These are phyloP conservation scores for Lathronympha strigana DNA, from an alignment of 2,888 invertebrate genomes.

Conservation along the genomic window DNA sequence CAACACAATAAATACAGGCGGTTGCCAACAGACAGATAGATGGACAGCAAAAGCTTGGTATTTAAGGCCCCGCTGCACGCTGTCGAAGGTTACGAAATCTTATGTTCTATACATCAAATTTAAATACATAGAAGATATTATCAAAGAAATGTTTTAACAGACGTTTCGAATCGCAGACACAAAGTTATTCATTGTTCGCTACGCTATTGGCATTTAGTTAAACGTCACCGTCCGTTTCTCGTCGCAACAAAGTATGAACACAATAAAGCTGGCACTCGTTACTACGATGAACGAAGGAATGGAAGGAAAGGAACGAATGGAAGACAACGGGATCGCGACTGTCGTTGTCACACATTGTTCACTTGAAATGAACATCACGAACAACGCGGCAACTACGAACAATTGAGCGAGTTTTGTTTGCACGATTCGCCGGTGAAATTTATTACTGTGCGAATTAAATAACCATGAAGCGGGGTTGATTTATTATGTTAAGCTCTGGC, in stretches of 20 bases:
- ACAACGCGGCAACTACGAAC: constrained; percentile 39
- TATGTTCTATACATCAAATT: too few relatives aligned
- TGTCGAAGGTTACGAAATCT: too few relatives aligned
- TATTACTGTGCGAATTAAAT: constrained; percentile 31
- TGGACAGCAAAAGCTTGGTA: too few relatives aligned
- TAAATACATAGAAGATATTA: not conserved
- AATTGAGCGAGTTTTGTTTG: constrained; percentile 36
- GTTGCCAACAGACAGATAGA: too few relatives aligned
- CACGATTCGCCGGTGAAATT: constrained; percentile 29
- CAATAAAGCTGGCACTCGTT: constrained; percentile 41
- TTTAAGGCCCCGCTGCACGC: too few relatives aligned
- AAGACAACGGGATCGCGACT: constrained; percentile 41
- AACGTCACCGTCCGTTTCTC: constrained; percentile 39
- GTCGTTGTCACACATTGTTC: constrained; percentile 42
- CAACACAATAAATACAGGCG: too few relatives aligned
- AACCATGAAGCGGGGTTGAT: constrained; percentile 28
- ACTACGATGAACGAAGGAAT: constrained; percentile 37
- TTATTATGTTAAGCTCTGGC: constrained; percentile 15
- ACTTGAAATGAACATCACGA: constrained; percentile 37
- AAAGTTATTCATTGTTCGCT: constrained; percentile 31
- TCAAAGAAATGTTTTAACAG: not conserved
- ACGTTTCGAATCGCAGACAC: constrained; percentile 11
- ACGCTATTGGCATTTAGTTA: constrained; percentile 36
- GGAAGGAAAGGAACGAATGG: constrained; percentile 21
- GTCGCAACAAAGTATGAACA: constrained; percentile 32